phyloP scores from a whole-genome alignment of 2,113 vertebrate genomes.

The Rousettus leschenaultii region DNA sequence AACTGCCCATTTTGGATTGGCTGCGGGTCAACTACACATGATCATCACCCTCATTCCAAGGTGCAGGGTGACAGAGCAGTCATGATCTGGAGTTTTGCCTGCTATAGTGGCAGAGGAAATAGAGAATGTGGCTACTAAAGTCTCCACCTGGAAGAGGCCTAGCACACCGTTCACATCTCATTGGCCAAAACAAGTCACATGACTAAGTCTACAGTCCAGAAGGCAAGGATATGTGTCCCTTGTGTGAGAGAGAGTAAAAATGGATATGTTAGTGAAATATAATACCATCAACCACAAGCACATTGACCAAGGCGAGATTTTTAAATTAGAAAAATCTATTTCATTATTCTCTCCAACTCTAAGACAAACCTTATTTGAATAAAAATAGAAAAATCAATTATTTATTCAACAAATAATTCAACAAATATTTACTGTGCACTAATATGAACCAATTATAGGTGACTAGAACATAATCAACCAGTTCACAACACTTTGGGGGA shows the following conservation, averaged over 20 bases:
- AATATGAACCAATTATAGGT: neutral
- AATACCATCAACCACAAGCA: neutral
- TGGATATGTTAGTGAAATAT: neutral
- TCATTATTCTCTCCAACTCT: neutral
- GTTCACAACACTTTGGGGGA: neutral
- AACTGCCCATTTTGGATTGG: neutral
- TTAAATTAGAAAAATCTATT: slow-evolving; percentile 1
- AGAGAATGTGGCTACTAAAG: neutral
- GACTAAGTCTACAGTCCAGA: neutral
- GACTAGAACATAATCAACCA: neutral
- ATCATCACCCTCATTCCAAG: neutral
- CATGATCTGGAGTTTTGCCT: accelerated
- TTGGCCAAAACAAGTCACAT: neutral
- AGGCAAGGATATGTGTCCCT: neutral
- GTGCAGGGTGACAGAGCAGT: neutral
- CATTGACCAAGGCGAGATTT: neutral
- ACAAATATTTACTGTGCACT: neutral
- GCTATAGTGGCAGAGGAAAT: too few species aligned
- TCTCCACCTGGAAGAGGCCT: neutral
- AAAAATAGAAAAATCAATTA: neutral
- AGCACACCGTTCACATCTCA: neutral
- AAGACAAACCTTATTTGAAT: neutral
- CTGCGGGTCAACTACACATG: neutral
- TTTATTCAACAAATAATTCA: slow-evolving; percentile 17
- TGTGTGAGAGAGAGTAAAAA: neutral